Evolutionary conservation across 2,113 vertebrate genomes (phyloP).

Genomic region (Athene noctua): DNA sequence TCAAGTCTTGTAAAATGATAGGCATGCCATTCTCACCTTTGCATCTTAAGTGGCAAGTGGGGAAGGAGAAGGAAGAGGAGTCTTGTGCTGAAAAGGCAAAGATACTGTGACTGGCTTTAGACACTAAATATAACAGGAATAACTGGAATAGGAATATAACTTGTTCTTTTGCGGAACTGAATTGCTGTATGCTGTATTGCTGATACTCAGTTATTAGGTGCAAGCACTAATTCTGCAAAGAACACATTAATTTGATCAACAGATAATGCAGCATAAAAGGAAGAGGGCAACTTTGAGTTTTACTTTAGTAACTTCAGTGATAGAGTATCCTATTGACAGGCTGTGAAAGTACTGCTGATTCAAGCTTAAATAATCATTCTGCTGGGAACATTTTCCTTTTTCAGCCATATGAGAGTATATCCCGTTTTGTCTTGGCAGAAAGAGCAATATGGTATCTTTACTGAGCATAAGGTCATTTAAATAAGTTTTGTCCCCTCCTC

Average conservation of each 20-base stretch:
- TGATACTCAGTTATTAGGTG: not conserved
- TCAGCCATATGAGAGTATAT: not conserved
- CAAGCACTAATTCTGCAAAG: not conserved
- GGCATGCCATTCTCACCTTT: not conserved
- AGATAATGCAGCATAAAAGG: not conserved
- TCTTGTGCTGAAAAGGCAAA: not conserved
- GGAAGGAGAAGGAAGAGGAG: not conserved
- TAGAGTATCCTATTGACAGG: not conserved
- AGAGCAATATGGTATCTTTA: not conserved
- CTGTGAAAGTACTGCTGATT: not conserved
- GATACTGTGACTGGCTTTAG: not conserved
- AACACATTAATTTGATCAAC: not conserved
- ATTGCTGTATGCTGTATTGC: not conserved
- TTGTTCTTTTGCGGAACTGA: not conserved
- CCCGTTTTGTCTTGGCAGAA: not conserved
- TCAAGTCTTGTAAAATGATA: not conserved
- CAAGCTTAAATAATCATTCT: slow-evolving; percentile 16
- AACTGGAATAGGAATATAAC: not conserved
- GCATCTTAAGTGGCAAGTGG: not conserved
- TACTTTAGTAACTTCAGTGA: not conserved
- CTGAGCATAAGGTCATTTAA: not conserved
- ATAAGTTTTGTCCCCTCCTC: not conserved
- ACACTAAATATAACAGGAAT: not conserved
- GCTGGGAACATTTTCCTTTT: not conserved
- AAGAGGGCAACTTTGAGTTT: not conserved